Base-by-base conservation (phyloP, 2,888 invertebrate species). In the Eristalis tenax region DNA sequence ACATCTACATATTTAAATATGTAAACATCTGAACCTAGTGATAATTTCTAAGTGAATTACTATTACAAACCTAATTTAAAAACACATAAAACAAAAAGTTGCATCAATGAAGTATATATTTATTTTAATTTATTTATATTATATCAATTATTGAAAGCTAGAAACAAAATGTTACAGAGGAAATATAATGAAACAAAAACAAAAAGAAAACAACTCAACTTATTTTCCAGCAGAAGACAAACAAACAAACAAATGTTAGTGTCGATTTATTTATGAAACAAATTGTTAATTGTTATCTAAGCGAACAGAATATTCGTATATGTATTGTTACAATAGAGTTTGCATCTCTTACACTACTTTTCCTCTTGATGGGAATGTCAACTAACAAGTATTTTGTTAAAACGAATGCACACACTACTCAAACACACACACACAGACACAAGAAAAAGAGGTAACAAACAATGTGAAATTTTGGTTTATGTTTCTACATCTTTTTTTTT, bases 31-130 rank as follows among this genome's bases (percentile, higher is more conserved):
- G 50, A 66, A 59, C 64, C 82, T 82, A 82, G 76, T 82, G 82
- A 82, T 82, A 71, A 76, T 82, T 82, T 82, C 32, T 82, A 71
- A 82, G 76, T 82, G 76, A 82, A 70, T 73, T 63, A 70, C 63
- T 65, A 40, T 61, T 61, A 74, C 59, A 61, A 40, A 18, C 2
- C 50, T 50, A 18, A 50, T 50, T 69, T 75, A 68, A 56, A 59
- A 13, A 59, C 28, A 28, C 28, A 32, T 6, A 13, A 59, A 23
- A 23, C 22, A 59, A 66, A 65, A 23, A 43, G 1, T 3, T 23
- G 23, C 57, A 59, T 50, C 28, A 78, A 28, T 78, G 32, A 50
- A 78, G 59, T 61, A 50, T 68, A 70, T 68, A 76, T 38, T 68
- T 63, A 71, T 77, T 77, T 83, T 76, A 64, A 76, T 71, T 84